Conservation (phyloP, 1,140 invertebrate genomes). For the Littorina saxatilis region DNA sequence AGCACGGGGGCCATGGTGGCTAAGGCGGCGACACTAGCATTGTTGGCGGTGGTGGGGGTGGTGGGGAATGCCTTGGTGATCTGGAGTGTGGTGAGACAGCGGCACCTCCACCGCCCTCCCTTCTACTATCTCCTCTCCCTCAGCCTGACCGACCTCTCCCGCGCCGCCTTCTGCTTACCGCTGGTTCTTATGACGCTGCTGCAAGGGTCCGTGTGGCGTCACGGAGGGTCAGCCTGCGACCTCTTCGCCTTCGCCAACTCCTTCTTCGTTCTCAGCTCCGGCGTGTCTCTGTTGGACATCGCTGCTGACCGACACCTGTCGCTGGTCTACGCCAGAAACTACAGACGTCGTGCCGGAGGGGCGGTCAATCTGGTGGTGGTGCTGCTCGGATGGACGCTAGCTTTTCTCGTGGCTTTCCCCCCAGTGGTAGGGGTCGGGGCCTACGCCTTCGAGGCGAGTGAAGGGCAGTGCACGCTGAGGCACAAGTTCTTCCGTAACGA, state of each 20-base stretch:
- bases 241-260: constrained; percentile 69
- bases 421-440: constrained; percentile 67
- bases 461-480: constrained; percentile 67
- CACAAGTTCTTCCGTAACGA: constrained; percentile 59
- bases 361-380: constrained; percentile 56
- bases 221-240: constrained; percentile 62
- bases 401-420: constrained; percentile 65
- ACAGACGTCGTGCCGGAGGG: constrained; percentile 57
- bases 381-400: constrained; percentile 61
- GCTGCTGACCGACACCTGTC: constrained; percentile 67
- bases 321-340: constrained; percentile 60
- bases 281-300: constrained; percentile 63
- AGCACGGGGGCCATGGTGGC: neutral
- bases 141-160: constrained; percentile 65
- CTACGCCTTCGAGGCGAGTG: constrained; percentile 63
- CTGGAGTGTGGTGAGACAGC: constrained; percentile 62
- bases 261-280: constrained; percentile 68
- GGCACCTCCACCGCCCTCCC: constrained; percentile 64
- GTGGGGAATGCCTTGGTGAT: constrained; percentile 61
- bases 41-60: constrained; percentile 58
- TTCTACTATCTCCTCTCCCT: constrained; percentile 70
- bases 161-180: constrained; percentile 68
- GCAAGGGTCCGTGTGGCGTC: constrained; percentile 62
- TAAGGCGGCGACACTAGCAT: constrained; percentile 48
- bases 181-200: constrained; percentile 65